phyloP scores from a whole-genome alignment of 2,113 vertebrate genomes.

The Oncorhynchus kisutch region DNA sequence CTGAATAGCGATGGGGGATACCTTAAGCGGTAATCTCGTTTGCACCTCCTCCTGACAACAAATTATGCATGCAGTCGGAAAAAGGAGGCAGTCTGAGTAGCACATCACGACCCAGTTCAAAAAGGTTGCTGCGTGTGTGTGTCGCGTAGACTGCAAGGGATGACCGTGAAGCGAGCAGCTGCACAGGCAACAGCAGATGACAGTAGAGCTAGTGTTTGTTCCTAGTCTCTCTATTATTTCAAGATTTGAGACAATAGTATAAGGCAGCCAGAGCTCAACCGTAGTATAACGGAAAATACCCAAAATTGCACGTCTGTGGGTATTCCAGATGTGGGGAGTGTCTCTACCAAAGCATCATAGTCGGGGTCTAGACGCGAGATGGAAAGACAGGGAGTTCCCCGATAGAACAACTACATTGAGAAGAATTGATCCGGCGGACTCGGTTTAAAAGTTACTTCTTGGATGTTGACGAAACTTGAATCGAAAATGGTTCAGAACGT shows the following conservation, averaged over 20 bases:
- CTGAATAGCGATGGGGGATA: conserved; percentile 52
- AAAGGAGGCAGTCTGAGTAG: conserved; percentile 53
- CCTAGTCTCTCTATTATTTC: neutral
- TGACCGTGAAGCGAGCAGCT: conserved; percentile 11
- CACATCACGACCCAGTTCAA: conserved; percentile 61
- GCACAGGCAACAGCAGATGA: neutral
- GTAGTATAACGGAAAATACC: too few relatives aligned
- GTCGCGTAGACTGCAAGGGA: conserved; percentile 13
- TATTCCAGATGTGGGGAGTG: conserved; percentile 71
- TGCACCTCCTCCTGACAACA: conserved; percentile 41
- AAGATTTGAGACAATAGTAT: neutral
- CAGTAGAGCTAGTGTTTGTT: neutral
- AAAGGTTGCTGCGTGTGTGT: conserved; percentile 28
- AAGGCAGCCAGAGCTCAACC: neutral
- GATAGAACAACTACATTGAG: conserved; percentile 56
- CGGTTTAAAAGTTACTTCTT: conserved; percentile 22
- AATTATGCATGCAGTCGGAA: conserved; percentile 67
- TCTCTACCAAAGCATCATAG: conserved; percentile 65
- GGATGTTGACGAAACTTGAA: neutral
- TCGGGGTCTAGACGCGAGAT: conserved; percentile 69
- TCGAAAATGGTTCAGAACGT: conserved; percentile 89
- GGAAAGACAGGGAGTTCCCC: conserved; percentile 66
- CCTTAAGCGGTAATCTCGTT: conserved; percentile 48
- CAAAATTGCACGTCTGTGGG: conserved; percentile 17
- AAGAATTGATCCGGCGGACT: conserved; percentile 34